Evolutionary conservation across 1,140 invertebrate species (phyloP).

Genomic region (Tetranychus urticae): DNA sequence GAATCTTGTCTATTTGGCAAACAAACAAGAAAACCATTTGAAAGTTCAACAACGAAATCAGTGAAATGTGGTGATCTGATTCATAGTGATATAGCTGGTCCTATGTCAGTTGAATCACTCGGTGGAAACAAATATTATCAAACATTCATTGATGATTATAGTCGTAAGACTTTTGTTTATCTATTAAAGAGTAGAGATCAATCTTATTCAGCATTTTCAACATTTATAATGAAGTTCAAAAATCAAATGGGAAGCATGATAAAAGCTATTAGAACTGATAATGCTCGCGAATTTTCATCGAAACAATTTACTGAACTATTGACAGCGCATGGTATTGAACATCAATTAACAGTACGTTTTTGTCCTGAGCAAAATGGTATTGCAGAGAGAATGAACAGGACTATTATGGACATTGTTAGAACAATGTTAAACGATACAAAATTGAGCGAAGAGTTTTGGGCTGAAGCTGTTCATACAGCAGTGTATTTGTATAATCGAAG

Average conservation of each 20-base stretch:
- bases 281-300: neutral
- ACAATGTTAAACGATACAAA: neutral
- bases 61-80: neutral
- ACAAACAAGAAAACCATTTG: neutral
- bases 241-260: neutral
- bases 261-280: neutral
- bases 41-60: neutral
- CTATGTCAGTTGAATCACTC: neutral
- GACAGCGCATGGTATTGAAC: neutral
- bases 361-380: neutral
- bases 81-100: neutral
- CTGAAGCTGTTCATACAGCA: neutral
- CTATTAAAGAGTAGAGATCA: conserved; percentile 2
- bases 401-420: neutral
- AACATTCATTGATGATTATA: neutral
- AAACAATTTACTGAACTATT: neutral
- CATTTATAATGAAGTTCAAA: neutral
- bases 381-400: conserved; percentile 1
- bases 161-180: neutral
- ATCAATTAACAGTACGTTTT: neutral
- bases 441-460: conserved; percentile 1
- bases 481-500: too few species aligned
- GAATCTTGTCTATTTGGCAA: neutral
- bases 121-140: conserved; percentile 4
- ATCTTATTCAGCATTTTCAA: neutral